Evolutionary conservation across 2,797 vertebrate genomes (phyloP), one percentile per base, ranked within the genome.

Genomic region (Enteromius paludinosus): DNA sequence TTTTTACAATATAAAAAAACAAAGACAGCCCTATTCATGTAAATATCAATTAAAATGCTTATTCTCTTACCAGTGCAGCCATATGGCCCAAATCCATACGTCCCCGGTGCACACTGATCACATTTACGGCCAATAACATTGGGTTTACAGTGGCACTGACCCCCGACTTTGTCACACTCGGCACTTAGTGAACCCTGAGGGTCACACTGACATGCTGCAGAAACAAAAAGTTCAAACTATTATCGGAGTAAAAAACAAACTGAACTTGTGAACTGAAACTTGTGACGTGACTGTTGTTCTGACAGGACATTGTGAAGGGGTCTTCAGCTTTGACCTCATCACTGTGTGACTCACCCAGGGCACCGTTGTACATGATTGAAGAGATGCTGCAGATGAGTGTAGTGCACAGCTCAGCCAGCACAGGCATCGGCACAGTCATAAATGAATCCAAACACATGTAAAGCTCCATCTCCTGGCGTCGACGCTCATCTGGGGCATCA

Each of bases 301-400:
- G 47, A 49, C 45, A 72, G 11, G 49, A 78, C 23, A 35, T 14
- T 17, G 69, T 30, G 17, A 8, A 33, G 11, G 30, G 18, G 41
- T 6, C 28, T 28, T 17, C 71, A 17, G 7, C 33, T 52, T 41
- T 49, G 12, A 73, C 3, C 12, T 25, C 45, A 17, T 1, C 35
- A 41, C 41, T 5, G 20, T 17, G 61, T n/a, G 43, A 93, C 96
- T 96, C 86, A 98, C 95, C 8, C 56, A 97, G 88, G 0, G 95
- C 95, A 0, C 95, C 93, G 0, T 95, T 88, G 0, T 96, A 94
- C 81, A 97, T 92, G 83, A 97, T 89, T 41, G 95, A 90, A 0
- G 95, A 98, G 88, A 97, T 90, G n/a, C 96, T 95, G 87, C 96
- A 98, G 88, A 97, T 91, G 82, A 98, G 94, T 41, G 85, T 91